Evolutionary conservation across 2,113 vertebrate species (phyloP).

Genomic region (Crotalus tigris): DNA sequence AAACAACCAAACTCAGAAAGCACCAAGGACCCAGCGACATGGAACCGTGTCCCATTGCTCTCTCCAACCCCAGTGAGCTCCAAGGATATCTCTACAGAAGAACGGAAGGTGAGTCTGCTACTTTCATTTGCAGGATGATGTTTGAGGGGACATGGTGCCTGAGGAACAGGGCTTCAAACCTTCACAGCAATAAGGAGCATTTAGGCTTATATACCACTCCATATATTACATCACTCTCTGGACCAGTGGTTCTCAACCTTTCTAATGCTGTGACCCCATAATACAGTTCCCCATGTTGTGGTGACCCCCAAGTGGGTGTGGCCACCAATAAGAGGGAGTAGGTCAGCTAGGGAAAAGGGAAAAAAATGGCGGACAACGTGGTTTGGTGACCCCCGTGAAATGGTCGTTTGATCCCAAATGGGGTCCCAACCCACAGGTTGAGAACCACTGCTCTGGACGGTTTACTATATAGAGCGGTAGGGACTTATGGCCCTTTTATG

Average conservation of each 20-base stretch:
- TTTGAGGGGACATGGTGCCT: not conserved
- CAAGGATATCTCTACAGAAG: not conserved
- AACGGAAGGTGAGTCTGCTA: not conserved
- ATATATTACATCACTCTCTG: not conserved
- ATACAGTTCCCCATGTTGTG: too few relatives aligned
- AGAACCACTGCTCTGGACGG: not conserved
- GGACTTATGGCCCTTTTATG: not conserved
- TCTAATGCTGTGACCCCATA: too few relatives aligned
- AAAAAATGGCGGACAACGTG: too few relatives aligned
- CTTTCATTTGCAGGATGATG: not conserved
- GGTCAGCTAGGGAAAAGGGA: too few relatives aligned
- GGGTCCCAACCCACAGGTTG: too few relatives aligned
- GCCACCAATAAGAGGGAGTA: too few relatives aligned
- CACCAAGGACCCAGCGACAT: not conserved
- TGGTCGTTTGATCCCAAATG: too few relatives aligned
- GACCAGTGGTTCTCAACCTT: too few relatives aligned
- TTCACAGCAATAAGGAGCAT: not conserved
- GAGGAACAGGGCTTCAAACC: not conserved
- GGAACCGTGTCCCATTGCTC: not conserved
- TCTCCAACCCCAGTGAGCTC: not conserved
- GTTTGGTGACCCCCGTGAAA: too few relatives aligned
- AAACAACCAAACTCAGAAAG: too few relatives aligned
- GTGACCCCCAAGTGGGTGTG: too few relatives aligned
- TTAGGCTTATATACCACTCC: too few relatives aligned
- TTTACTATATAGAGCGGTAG: not conserved